Base-by-base conservation (phyloP, 2,888 invertebrate species). In the Conomelus anceps region DNA sequence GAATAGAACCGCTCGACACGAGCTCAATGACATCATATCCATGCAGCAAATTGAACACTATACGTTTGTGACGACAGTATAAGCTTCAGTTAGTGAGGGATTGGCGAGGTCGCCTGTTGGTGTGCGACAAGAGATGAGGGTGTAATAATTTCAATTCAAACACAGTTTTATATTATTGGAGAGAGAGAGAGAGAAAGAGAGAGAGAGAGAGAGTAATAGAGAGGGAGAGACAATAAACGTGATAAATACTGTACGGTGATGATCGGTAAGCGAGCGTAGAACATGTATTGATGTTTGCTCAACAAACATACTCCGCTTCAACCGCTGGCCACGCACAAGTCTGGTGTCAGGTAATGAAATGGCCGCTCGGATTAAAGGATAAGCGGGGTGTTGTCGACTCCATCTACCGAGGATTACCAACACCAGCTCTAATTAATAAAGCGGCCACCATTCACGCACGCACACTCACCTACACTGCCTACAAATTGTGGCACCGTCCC, bases 321-420 rank as follows among this genome's bases (percentile, higher is more conserved):
- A n/a, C 63, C n/a, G n/a, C n/a, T 63, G n/a, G 63, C 63, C n/a
- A 63, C n/a, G 63, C 63, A 63, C 63, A 63, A 63, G 63, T 63
- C 86, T 26, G 29, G 86, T 86, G 86, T 86, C 86, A 86, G 86
- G 86, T 86, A 86, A 86, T 86, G 86, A 86, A 86, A 86, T 86
- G 86, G 29, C 22, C 86, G 86, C 22, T 22, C 23, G 86, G 86
- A 86, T 86, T 86, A 86, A 26, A 86, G 22, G 86, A 86, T 86
- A 86, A 86, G 86, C 86, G 24, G 3, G 17, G 26, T 22, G 24
- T 86, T 86, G 86, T 29, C 86, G 86, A 29, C 86, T 24, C 86
- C 86, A 86, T 86, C 86, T 86, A 86, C 23, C 86, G 86, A 86
- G 86, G 86, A 86, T 86, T 86, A 86, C 86, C 24, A 26, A 29